Percentiles rank a stretch among this genome's conserved stretches.
These are phyloP conservation scores for Amiota mariae DNA, from an alignment of 2,888 invertebrate genomes.

Conservation along the genomic window DNA sequence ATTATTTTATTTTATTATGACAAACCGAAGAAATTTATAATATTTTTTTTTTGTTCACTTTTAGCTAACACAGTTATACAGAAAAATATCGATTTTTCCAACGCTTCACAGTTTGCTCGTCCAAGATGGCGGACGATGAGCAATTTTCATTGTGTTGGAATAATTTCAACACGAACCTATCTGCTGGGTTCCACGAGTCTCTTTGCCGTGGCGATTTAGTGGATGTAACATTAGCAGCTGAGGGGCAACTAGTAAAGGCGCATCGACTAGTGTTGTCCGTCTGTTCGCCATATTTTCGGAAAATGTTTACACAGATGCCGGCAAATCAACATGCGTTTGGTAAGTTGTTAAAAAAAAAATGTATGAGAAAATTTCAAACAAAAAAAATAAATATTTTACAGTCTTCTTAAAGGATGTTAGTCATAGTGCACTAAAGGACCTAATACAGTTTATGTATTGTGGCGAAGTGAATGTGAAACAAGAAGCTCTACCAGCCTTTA, in stretches of 20 bases:
- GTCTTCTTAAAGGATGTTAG: constrained; percentile 83
- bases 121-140: constrained; percentile 83
- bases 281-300: constrained; percentile 83
- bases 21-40: not conserved
- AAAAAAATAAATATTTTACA: constrained; percentile 65
- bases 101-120: constrained; percentile 45
- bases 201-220: constrained; percentile 81
- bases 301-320: constrained; percentile 81
- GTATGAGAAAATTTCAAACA: not conserved
- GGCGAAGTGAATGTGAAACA: constrained; percentile 83
- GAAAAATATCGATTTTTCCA: constrained; percentile 63
- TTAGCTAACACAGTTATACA: constrained; percentile 39
- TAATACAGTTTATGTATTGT: constrained; percentile 83
- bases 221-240: constrained; percentile 82
- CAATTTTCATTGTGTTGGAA: constrained; percentile 85
- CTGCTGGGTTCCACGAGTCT: constrained; percentile 82
- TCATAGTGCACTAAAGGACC: constrained; percentile 80
- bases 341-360: constrained; percentile 65
- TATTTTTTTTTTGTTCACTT: constrained; percentile 24
- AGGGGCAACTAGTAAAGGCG: constrained; percentile 81
- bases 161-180: constrained; percentile 83
- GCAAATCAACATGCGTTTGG: constrained; percentile 81
- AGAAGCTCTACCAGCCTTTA: constrained; percentile 82
- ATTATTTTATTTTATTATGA: constrained; percentile 29
- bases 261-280: constrained; percentile 83